These are phyloP conservation scores for Trachelus iudaicus DNA, from an alignment of 2,888 invertebrate species.

Conservation along the genomic window DNA sequence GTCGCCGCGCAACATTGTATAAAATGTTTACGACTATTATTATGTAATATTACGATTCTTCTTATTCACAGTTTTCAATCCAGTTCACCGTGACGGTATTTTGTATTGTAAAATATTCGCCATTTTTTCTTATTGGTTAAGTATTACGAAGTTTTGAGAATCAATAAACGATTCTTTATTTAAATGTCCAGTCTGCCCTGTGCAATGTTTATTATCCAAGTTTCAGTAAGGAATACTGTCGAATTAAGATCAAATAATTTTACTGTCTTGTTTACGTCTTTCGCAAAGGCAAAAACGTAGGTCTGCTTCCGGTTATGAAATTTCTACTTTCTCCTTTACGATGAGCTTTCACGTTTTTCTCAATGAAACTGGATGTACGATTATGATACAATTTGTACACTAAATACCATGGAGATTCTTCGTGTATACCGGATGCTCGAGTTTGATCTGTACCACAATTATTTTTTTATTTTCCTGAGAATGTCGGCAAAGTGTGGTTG, in stretches of 20 bases:
- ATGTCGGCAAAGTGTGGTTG: constrained; percentile 50
- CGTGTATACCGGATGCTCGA: neutral
- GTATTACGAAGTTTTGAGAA: neutral
- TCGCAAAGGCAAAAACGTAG: neutral
- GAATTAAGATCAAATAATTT: neutral
- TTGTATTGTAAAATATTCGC: neutral
- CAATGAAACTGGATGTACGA: neutral
- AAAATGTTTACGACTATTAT: neutral
- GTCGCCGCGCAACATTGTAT: neutral
- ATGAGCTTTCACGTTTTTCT: neutral
- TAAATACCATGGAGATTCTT: neutral
- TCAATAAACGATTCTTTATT: neutral
- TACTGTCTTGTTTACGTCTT: neutral
- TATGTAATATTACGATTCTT: neutral
- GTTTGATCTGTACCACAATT: constrained; percentile 5
- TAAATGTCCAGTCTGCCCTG: neutral
- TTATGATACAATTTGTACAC: neutral
- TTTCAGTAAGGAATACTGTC: neutral
- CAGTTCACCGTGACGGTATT: neutral
- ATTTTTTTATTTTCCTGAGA: constrained; percentile 48
- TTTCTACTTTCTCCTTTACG: neutral
- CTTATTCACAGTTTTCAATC: neutral
- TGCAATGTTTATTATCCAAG: neutral
- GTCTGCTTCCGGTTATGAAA: neutral
- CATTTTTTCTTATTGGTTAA: neutral